Evolutionary conservation across 2,797 vertebrate genomes (phyloP).

Genomic region (Enteromius thamalakanensis): DNA sequence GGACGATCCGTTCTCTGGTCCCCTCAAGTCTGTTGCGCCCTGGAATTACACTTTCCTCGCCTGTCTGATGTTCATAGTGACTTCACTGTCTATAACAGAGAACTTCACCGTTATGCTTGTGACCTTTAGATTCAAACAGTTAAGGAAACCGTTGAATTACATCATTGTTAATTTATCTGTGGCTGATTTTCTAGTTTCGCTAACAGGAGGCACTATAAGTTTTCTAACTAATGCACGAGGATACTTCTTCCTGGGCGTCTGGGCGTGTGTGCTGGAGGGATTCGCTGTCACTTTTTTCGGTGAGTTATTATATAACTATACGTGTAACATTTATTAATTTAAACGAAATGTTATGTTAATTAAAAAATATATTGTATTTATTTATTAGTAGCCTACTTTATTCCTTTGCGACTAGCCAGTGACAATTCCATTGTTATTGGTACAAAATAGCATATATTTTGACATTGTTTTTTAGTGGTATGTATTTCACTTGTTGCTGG

Average conservation of each 20-base stretch:
- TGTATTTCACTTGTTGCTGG: not conserved
- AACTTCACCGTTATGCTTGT: conserved; percentile 90
- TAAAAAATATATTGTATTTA: not conserved
- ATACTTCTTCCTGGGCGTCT: conserved; percentile 88
- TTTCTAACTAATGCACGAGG: conserved; percentile 87
- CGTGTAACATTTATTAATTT: not conserved
- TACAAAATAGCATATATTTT: not conserved
- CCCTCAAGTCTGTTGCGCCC: conserved; percentile 78
- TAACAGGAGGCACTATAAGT: conserved; percentile 86
- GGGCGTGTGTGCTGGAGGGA: conserved; percentile 89
- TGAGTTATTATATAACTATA: conserved; percentile 71
- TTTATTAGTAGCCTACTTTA: not conserved
- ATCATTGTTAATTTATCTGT: conserved; percentile 89
- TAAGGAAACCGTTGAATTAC: conserved; percentile 89
- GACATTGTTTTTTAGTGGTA: not conserved
- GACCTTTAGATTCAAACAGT: conserved; percentile 85
- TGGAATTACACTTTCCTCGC: conserved; percentile 90
- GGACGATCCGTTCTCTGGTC: conserved; percentile 79
- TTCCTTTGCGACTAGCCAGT: not conserved
- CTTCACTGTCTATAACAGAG: conserved; percentile 83
- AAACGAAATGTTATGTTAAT: not conserved
- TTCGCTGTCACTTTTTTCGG: conserved; percentile 94
- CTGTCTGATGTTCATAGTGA: conserved; percentile 86
- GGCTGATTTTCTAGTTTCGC: conserved; percentile 89
- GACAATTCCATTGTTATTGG: not conserved